Base-by-base conservation (phyloP, 2,888 invertebrate genomes). In the Smittia sp. region DNA sequence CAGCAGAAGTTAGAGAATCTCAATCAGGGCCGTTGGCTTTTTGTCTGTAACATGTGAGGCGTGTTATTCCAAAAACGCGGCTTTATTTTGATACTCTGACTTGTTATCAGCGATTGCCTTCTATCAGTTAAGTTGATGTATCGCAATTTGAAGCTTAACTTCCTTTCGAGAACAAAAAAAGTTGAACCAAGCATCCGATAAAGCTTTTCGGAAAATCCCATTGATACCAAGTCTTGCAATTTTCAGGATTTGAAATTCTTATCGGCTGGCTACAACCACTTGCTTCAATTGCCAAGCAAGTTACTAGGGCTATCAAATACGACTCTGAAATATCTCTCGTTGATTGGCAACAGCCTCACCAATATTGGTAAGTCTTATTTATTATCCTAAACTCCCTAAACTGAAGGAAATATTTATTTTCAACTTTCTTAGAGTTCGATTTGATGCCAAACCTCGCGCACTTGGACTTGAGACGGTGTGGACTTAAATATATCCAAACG, bases 391-490 rank as follows among this genome's bases (percentile, higher is more conserved):
- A n/a, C n/a, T n/a, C n/a, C n/a, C n/a, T n/a, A n/a, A n/a, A n/a
- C n/a, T n/a, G n/a, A n/a, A n/a, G n/a, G n/a, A n/a, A n/a, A n/a
- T n/a, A n/a, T n/a, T n/a, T n/a, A n/a, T n/a, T n/a, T n/a, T n/a
- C n/a, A n/a, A n/a, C n/a, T n/a, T n/a, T n/a, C n/a, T n/a, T n/a
- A n/a, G n/a, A n/a, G n/a, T n/a, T n/a, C n/a, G n/a, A n/a, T n/a
- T n/a, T 39, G 39, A 4, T 88, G 75, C 76, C 79, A 0, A 77
- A 77, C 0, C 80, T 88, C 0, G 77, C 78, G 58, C 85, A 87
- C 75, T 77, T 88, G 15, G 88, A 88, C 75, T 79, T 88, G 0
- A 81, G 87, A 74, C 79, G 84, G 0, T 88, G 88, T 22, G 75
- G 80, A 81, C 22, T 87, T 88, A 24, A 80, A 83, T 74, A 79